phyloP scores from a whole-genome alignment of 2,888 invertebrate genomes.

The Callyntrura guangdongensis region DNA sequence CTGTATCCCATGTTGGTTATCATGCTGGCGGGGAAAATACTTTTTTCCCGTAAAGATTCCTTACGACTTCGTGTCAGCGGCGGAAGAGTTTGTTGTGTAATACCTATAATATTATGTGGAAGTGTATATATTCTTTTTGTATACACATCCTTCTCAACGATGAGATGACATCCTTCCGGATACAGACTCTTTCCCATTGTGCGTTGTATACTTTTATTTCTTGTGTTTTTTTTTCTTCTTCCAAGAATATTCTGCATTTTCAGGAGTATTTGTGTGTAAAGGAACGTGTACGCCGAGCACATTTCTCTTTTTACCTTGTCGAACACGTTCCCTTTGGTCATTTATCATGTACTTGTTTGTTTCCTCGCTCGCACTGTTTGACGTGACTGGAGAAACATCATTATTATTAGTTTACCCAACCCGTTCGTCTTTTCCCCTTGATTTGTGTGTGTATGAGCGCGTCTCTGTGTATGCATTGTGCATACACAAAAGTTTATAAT shows the following conservation, averaged over 20 bases:
- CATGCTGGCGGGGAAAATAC: neutral
- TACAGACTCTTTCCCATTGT: neutral
- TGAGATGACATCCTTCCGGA: slow-evolving; percentile 44
- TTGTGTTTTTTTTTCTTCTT: neutral
- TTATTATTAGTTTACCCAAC: slow-evolving; percentile 53
- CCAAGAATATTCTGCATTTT: neutral
- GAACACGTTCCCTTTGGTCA: slow-evolving; percentile 56
- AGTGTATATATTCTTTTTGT: slow-evolving; percentile 22
- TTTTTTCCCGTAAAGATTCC: slow-evolving; percentile 37
- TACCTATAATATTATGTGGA: slow-evolving; percentile 21
- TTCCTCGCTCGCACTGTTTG: slow-evolving; percentile 56
- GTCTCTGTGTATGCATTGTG: slow-evolving; percentile 32
- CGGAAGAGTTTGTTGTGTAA: neutral
- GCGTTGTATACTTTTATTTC: neutral
- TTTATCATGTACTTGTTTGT: slow-evolving; percentile 75
- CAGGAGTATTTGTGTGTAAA: neutral
- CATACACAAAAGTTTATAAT: slow-evolving; percentile 61
- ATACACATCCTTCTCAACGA: neutral
- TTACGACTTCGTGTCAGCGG: neutral
- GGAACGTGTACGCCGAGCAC: slow-evolving; percentile 30
- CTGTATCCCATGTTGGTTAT: neutral
- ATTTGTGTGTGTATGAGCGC: too few species aligned
- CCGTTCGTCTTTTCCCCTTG: slow-evolving; percentile 17
- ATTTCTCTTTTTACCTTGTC: slow-evolving; percentile 60
- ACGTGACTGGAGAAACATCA: slow-evolving; percentile 50